Conservation (phyloP, 1,140 invertebrate genomes). For the Drosophila pseudoananassae region DNA sequence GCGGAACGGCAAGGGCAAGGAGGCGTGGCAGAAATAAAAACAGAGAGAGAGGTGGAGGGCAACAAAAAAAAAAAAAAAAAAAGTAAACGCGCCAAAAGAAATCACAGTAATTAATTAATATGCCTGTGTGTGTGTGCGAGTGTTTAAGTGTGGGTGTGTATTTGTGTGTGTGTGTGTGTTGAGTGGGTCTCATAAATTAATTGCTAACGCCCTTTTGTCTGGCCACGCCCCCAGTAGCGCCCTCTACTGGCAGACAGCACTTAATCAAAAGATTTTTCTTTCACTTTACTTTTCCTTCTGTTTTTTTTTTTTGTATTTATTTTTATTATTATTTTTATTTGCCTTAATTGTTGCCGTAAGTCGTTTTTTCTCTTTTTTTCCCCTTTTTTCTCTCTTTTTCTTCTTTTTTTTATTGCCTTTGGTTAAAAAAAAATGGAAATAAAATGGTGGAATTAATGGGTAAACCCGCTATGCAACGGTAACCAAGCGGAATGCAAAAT, state of each 20-base stretch:
- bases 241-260: conserved; percentile 45
- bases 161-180: conserved; percentile 24
- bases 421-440: neutral
- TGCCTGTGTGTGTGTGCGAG: conserved; percentile 31
- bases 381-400: neutral
- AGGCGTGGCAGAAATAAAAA: conserved; percentile 8
- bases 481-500: conserved; percentile 18
- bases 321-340: conserved; percentile 7
- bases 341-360: conserved; percentile 40
- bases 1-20: conserved; percentile 9
- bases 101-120: conserved; percentile 81
- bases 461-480: neutral
- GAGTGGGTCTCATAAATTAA: conserved; percentile 73
- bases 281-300: neutral
- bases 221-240: conserved; percentile 43
- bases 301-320: conserved; percentile 7
- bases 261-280: conserved; percentile 66
- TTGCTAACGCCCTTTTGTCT: conserved; percentile 57
- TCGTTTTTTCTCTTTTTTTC: conserved; percentile 35
- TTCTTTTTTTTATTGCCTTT: neutral
- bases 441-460: neutral
- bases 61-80: neutral
- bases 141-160: conserved; percentile 19
- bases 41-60: conserved; percentile 9
- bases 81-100: conserved; percentile 63